Evolutionary conservation across 2,113 vertebrate species (phyloP), one percentile per base, ranked within the genome.

Genomic region (Cavia porcellus): DNA sequence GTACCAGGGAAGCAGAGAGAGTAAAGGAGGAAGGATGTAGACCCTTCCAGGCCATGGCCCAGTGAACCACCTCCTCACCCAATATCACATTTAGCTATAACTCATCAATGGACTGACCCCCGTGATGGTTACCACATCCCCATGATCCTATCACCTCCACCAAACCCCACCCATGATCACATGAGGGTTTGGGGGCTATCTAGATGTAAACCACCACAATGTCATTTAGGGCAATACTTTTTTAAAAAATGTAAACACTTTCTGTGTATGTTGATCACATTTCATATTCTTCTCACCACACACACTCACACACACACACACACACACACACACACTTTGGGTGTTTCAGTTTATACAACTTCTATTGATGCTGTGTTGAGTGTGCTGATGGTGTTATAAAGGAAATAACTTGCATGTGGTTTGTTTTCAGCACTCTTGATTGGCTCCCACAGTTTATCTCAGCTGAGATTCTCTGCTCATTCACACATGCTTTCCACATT

Each of bases 231-330:
- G 3, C 50, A 79, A 79, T 47, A 28, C 30, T 47, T 47, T 75
- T 79, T 50, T 28, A 79, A 79, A 79, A 79, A 30, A 17, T 47
- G 8, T 50, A 50, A 79, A 50, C 75, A 50, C 30, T 79, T 79
- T 17, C 25, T 25, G 28, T 28, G 45, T 30, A 32, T 79, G 25
- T 79, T 30, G 25, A 79, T 50, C 28, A 32, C 25, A 32, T 25
- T 47, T 77, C 13, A 62, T 89, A 59, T 57, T 94, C n/a, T 38
- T 30, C 24, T 4, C 35, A 52, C 32, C 17, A 55, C 75, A 32
- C 89, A 68, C 61, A 55, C 35, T 66, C 89, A 90, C 89, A 90
- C 89, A 81, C 45, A 81, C 59, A 61, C 86, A 89, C 72, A 75
- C 22, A 75, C 74, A 50, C 47, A 45, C 72, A 25, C 72, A 42